These are phyloP conservation scores for Microtus oregoni DNA, from an alignment of 2,113 vertebrate genomes.

Conservation along the genomic window DNA sequence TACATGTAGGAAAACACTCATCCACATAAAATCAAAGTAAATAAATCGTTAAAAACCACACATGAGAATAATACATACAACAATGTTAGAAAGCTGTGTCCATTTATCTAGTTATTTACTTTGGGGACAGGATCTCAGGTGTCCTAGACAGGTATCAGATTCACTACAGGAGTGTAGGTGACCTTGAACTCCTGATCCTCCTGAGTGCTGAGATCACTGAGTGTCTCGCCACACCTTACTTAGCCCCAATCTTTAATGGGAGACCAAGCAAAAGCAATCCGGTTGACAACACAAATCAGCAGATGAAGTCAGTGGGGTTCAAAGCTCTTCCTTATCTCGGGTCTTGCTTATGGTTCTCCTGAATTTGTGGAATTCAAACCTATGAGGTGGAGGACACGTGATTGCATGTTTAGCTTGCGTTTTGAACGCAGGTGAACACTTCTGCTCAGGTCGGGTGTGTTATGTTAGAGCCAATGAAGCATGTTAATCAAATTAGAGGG, in stretches of 20 bases:
- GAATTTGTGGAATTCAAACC: not conserved
- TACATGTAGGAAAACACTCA: not conserved
- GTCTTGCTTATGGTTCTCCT: not conserved
- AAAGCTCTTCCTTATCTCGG: not conserved
- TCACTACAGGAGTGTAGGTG: not conserved
- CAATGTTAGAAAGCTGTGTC: not conserved
- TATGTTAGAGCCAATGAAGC: not conserved
- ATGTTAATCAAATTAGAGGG: not conserved
- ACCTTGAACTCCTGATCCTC: not conserved
- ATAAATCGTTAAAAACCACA: not conserved
- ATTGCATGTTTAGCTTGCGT: not conserved
- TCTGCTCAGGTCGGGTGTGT: not conserved
- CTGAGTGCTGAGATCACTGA: not conserved
- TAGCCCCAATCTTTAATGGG: not conserved
- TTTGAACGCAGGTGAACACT: rapidly evolving
- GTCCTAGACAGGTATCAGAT: not conserved
- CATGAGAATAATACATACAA: not conserved
- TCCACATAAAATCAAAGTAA: not conserved
- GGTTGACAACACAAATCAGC: not conserved
- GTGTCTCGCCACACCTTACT: not conserved
- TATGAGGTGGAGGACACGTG: not conserved
- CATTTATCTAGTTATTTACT: not conserved
- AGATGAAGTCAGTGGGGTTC: not conserved
- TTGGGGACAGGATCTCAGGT: not conserved
- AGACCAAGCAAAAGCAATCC: not conserved